Base-by-base conservation (phyloP, 1,140 invertebrate genomes). In the Atta cephalotes region DNA sequence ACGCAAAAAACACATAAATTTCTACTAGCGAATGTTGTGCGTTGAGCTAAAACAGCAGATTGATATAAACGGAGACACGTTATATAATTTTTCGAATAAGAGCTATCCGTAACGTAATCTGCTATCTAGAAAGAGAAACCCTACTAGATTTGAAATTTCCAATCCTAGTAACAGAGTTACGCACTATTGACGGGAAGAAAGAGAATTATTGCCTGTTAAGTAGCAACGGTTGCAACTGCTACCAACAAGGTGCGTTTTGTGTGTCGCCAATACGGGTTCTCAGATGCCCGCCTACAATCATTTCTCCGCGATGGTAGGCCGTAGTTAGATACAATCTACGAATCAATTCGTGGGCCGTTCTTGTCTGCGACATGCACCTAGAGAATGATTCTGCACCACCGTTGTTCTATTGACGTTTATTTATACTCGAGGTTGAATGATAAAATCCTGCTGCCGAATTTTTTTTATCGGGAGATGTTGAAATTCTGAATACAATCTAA, bases 281-380 rank as follows among this genome's bases (percentile, higher is more conserved):
- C 10, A 7, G 51, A 56, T 74, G 7, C 39, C 70, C 80, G 80
- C 80, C 70, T 39, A 76, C 80, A 76, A 84, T 28, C 80, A 51
- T 84, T 84, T 84, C 80, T 84, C 56, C 56, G 45, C 45, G 25
- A 84, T 62, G 80, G 70, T 76, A 84, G 56, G 31, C 80, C 51
- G 18, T 28, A 21, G 16, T 58, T 14, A 76, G 82, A 89, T 89
- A 70, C 63, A n/a, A 89, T 89, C 87, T 56, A 68, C 68, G 68
- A 53, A 45, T 74, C 87, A 56, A 68, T 71, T 76, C 82, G 65
- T 39, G 28, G 63, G 71, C 53, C 62, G 31, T 21, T 88, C 60
- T 80, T 76, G 65, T 72, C 28, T 7, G 56, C 14, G 25, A 51
- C 71, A 60, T 76, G 51, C 60, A 58, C 10, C 10, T 12, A 35